Base-by-base conservation (phyloP, 2,113 vertebrate species). In the Esox niger region DNA sequence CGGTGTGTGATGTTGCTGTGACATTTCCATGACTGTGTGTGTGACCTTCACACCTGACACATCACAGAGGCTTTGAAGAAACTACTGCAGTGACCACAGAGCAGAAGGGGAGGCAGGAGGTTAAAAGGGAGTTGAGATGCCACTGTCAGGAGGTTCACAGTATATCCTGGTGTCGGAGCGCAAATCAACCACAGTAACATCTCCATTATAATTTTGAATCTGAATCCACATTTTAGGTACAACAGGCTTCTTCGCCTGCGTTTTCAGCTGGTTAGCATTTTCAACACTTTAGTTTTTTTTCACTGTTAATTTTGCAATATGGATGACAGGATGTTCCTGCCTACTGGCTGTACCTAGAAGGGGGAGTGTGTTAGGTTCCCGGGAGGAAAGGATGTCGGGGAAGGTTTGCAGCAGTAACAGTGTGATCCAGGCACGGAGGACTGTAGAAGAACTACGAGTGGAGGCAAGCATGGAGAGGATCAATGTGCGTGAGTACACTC, bases 381-480 rank as follows among this genome's bases (percentile, higher is more conserved):
- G 5, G 10, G 32, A 8, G 33, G 8, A 64, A 56, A 49, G 1
- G 20, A 84, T 83, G 74, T 93, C 92, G 80, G 75, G 80, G 68
- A 92, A 90, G 64, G 84, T 84, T 58, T 84, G 87, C 64, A 90
- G 90, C 85, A 91, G 84, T n/a, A 91, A 70, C 81, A 90, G 89
- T 52, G 86, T 89, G 2, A 79, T 91, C 55, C 91, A 92, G 75
- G 91, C 91, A 23, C 88, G 86, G 49, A 82, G 82, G 67, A 77
- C 91, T 0, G 89, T 94, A 80, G 92, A 94, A 69, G 92, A 93
- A 76, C 89, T 95, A 17, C 76, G 73, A 47, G 69, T 92, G 76
- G 93, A 94, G 66, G 92, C 89, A 0, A 72, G 79, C 68, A 90
- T 92, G 11, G 86, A 94, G 43, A 91, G 90, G 2, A 80, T 93